phyloP scores from a whole-genome alignment of 2,797 vertebrate species.

The Myripristis jacobus region DNA sequence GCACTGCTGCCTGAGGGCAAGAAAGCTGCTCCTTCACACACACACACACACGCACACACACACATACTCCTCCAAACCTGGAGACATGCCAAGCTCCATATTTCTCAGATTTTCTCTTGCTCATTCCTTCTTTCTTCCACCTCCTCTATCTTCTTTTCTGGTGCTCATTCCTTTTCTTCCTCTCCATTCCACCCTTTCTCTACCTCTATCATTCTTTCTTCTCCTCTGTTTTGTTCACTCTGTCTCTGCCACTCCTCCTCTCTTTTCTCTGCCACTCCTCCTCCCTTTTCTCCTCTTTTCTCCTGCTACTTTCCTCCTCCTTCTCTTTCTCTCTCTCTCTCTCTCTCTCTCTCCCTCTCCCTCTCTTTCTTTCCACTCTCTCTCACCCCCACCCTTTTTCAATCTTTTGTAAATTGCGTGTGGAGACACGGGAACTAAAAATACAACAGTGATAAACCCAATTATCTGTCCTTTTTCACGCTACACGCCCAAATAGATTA shows the following conservation, averaged over 20 bases:
- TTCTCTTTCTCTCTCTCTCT: slow-evolving; percentile 18
- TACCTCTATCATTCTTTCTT: not conserved
- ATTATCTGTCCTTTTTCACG: slow-evolving; percentile 70
- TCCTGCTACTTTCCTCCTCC: not conserved
- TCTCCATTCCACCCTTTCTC: not conserved
- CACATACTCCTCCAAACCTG: slow-evolving; percentile 54
- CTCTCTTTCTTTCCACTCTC: slow-evolving; percentile 1
- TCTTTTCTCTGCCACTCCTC: slow-evolving; percentile 7
- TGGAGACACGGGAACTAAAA: slow-evolving; percentile 67
- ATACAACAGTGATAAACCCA: slow-evolving; percentile 69
- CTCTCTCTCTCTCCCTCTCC: not conserved
- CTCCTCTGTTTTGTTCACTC: too few species aligned
- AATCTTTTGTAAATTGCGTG: slow-evolving; percentile 61
- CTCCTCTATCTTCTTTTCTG: too few species aligned
- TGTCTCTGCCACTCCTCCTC: slow-evolving; percentile 2
- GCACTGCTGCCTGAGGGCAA: slow-evolving; percentile 37
- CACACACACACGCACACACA: too few species aligned
- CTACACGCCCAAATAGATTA: slow-evolving; percentile 62
- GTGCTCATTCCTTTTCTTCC: slow-evolving; percentile 19
- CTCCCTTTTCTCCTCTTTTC: not conserved
- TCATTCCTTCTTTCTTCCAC: not conserved
- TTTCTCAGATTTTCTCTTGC: slow-evolving; percentile 25
- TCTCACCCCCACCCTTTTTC: slow-evolving; percentile 3
- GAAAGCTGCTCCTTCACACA: slow-evolving; percentile 43
- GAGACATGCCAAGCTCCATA: slow-evolving; percentile 38